Evolutionary conservation across 1,140 invertebrate genomes (phyloP), one percentile per base, ranked within the genome.

Genomic region (Eueides isabella): DNA sequence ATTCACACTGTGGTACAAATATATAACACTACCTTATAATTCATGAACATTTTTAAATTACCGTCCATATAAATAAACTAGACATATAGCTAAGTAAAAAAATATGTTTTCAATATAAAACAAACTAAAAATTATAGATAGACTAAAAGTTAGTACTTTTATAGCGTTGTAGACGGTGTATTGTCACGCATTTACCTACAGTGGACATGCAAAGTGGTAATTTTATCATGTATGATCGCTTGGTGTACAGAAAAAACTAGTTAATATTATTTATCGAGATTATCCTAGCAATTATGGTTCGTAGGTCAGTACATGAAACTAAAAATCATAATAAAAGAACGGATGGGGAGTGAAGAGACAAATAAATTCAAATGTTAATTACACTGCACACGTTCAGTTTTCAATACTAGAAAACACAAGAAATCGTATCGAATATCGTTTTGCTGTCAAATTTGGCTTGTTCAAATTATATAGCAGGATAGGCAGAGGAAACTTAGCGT

Each of bases 241-340:
- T 67, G 19, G 72, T 61, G 28, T 31, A 74, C 19, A 28, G 61
- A 69, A 74, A 74, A 71, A 74, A 68, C 67, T 69, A 69, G 72
- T 69, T 68, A 74, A 61, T 67, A 68, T 69, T 74, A 69, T 74
- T 69, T 69, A 69, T 74, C 63, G 64, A 69, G 61, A 74, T 69
- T 69, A 69, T 67, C 61, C 67, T 35, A 35, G 38, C 67, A 74
- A 74, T 74, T 74, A 74, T 55, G 28, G 5, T 69, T 55, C 29
- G 23, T 9, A 33, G 66, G 4, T 55, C 28, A 26, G 28, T 1
- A 67, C 35, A 19, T 44, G 14, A 33, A 67, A 41, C 41, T 44
- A 38, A 66, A 66, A 28, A n/a, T n/a, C n/a, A 23, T 38, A 23
- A 12, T 66, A 66, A 31, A 64, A 31, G 31, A 31, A 31, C 3